Conservation (phyloP, 2,113 vertebrate species). For the Alethe diademata region DNA sequence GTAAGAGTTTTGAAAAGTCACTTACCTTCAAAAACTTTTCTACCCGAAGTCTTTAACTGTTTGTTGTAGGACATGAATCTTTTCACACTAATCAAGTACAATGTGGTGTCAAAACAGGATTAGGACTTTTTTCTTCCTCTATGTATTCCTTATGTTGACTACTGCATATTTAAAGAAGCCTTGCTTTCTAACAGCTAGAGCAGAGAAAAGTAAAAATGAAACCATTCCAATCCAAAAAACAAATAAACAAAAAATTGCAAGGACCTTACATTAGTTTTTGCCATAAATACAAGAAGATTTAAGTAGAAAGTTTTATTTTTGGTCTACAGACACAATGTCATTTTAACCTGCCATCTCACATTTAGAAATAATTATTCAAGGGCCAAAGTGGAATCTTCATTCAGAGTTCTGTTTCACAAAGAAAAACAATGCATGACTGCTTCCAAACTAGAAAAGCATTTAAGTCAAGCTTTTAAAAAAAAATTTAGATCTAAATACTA, state of each 20-base stretch:
- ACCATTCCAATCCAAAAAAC: not conserved
- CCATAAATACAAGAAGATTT: not conserved
- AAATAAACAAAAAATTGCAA: not conserved
- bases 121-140: not conserved
- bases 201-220: not conserved
- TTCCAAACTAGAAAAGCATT: not conserved
- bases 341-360: not conserved
- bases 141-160: not conserved
- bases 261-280: not conserved
- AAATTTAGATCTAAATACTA: not conserved
- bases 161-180: not conserved
- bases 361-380: not conserved
- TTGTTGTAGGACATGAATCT: not conserved
- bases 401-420: not conserved
- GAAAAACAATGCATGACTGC: not conserved
- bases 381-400: not conserved
- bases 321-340: not conserved
- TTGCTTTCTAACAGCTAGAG: not conserved
- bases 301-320: not conserved
- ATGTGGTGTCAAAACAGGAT: not conserved
- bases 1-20: not conserved
- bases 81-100: not conserved
- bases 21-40: not conserved
- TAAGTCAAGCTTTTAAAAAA: not conserved
- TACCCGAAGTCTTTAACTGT: not conserved